Evolutionary conservation across 2,113 vertebrate species (phyloP), one percentile per base, ranked within the genome.

Genomic region (Stegostoma tigrinum): DNA sequence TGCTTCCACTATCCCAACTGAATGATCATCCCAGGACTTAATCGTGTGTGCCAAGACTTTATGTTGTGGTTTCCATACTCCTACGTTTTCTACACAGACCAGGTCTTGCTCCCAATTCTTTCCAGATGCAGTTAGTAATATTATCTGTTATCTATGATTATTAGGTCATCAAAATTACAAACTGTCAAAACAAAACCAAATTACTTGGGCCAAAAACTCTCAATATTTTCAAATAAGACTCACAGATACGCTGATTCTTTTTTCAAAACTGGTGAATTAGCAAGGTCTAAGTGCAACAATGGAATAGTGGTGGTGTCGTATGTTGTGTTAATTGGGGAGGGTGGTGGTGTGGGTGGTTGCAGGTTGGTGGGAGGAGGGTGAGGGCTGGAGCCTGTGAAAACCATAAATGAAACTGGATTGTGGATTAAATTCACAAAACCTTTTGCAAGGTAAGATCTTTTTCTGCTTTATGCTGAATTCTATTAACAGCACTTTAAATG

Each of bases 381-480:
- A 7, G 30, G 52, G 24, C 19, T 27, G 42, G 85, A 7, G 21
- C 12, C 55, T 10, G 10, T 61, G 38, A 23, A 15, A 55, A 91
- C 38, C 38, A 17, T 64, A 38, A 66, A 91, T 66, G n/a, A 24
- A n/a, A 66, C 34, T 7, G 89, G 34, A 91, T 23, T 91, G 61
- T 1, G 34, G 8, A 90, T 90, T 55, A 30, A 14, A 66, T 66
- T 55, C 38, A 21, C 34, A 93, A 91, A 23, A 38, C 17, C 14
- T 38, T 93, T 93, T 38, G 15, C 55, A 93, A 93, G 89, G 55
- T 93, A 93, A 90, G 87, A 90, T 61, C 52, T 15, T 90, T 90
- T 61, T 3, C 52, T 66, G 17, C 61, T 93, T 93, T 64, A 52
- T 27, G 34, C 30, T 90, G 52, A 90, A 55, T 34, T 90, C 87